Conservation (phyloP, 2,888 invertebrate genomes). For the Andrena dorsata region DNA sequence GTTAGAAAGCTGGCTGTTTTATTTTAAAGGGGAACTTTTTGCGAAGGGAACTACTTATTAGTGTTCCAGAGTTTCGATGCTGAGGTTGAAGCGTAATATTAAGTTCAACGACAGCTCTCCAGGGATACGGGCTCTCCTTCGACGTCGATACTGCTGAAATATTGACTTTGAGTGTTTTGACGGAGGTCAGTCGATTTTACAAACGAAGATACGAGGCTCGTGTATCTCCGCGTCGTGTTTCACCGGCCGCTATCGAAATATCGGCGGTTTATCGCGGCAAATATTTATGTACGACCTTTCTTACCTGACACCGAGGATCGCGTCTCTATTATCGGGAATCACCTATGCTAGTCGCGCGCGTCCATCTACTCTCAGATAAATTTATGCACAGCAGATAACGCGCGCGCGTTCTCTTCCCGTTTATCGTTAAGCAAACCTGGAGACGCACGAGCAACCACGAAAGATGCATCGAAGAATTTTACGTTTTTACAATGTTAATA, state of each 20-base stretch:
- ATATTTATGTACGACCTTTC: constrained; percentile 67
- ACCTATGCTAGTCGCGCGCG: constrained; percentile 13
- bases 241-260: constrained; percentile 34
- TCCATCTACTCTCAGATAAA: constrained; percentile 68
- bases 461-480: background rate
- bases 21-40: no score
- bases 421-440: constrained; percentile 77
- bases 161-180: background rate
- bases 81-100: no score
- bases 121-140: no score
- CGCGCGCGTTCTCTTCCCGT: constrained; percentile 60
- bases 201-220: constrained; percentile 15
- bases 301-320: constrained; percentile 46
- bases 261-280: constrained; percentile 67
- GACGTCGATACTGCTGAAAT: background rate
- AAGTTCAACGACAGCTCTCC: no score
- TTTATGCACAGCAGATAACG: constrained; percentile 75
- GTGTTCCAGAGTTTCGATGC: no score
- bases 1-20: no score
- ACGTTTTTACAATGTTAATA: background rate
- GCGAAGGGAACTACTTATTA: no score
- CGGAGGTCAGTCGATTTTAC: constrained; percentile 4
- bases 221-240: constrained; percentile 15
- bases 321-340: constrained; percentile 52
- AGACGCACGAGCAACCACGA: background rate